Evolutionary conservation across 2,797 vertebrate genomes (phyloP), one percentile per base, ranked within the genome.

Genomic region (Passerculus sandwichensis): DNA sequence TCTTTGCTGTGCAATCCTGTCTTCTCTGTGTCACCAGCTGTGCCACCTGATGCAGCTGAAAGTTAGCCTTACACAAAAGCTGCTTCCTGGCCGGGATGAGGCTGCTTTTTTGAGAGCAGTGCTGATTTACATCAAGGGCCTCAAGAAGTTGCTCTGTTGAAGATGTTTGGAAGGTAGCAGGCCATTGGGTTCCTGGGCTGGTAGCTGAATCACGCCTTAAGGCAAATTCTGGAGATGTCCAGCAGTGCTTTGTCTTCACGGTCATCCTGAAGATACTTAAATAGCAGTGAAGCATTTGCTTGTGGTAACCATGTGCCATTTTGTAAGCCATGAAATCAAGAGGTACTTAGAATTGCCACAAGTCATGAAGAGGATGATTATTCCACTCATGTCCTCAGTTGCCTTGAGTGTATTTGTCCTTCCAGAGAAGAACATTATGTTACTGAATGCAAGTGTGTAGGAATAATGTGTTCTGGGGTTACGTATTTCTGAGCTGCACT

Each of bases 231-330:
- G 4, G 25, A 66, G 30, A 14, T 73, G 19, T 40, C 34, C 30
- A 27, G 15, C 0, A 0, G n/a, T 50, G 13, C 14, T 51, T 67
- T 65, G 6, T 59, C 74, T 66, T 85, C 34, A 26, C 51, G 71
- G 30, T 47, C 26, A 50, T 8, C 19, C 17, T 47, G 44, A 75
- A 89, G 34, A 23, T 81, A 14, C 45, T 45, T 86, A 80, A 90
- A 42, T 7, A 71, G 57, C 27, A 67, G n/a, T 36, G 20, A 29
- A 51, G 21, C 14, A 67, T 4, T 79, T 87, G 29, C 32, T 57
- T 61, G 44, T 61, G 32, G 21, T 79, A 67, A 54, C 47, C 38
- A 5, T 1, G 0, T 42, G 44, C 32, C 21, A 23, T 53, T 88
- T 71, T 1, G 0, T 66, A 34, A 80, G 54, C 47, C 2, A 0